Percentiles rank a stretch among this genome's conserved stretches.
phyloP scores from a whole-genome alignment of 2,113 vertebrate genomes.

The Lagopus muta region DNA sequence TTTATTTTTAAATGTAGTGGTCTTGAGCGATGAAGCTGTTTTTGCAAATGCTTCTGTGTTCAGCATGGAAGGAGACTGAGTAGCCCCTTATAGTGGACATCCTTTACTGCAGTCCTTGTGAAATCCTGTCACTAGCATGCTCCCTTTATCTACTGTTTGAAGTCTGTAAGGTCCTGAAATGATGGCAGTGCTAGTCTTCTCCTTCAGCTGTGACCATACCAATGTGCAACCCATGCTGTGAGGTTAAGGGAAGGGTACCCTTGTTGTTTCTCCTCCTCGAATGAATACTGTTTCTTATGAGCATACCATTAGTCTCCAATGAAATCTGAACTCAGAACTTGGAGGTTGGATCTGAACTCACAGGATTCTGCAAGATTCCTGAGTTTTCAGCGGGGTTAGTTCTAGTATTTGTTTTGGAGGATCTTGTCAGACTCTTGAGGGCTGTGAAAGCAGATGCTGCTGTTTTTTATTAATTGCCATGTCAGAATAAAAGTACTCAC shows the following conservation, averaged over 20 bases:
- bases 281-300: neutral
- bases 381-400: neutral
- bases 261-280: neutral
- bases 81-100: neutral
- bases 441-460: conserved; percentile 34
- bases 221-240: fast-evolving
- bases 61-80: neutral
- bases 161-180: neutral
- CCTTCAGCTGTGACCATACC: neutral
- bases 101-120: neutral
- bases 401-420: conserved; percentile 53
- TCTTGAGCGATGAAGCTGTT: neutral
- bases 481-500: conserved; percentile 29
- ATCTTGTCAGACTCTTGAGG: conserved; percentile 20
- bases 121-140: neutral
- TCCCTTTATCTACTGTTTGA: fast-evolving
- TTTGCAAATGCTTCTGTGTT: neutral
- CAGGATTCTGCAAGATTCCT: neutral
- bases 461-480: conserved; percentile 20
- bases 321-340: neutral
- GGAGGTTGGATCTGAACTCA: neutral
- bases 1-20: neutral
- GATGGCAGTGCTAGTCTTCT: neutral
- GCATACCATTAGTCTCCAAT: neutral
- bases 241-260: neutral